Evolutionary conservation across 64 coral and sea anemone species (phyloP), one percentile per base, ranked within the genome.

Genomic region (Catalaphyllia jardinei): DNA sequence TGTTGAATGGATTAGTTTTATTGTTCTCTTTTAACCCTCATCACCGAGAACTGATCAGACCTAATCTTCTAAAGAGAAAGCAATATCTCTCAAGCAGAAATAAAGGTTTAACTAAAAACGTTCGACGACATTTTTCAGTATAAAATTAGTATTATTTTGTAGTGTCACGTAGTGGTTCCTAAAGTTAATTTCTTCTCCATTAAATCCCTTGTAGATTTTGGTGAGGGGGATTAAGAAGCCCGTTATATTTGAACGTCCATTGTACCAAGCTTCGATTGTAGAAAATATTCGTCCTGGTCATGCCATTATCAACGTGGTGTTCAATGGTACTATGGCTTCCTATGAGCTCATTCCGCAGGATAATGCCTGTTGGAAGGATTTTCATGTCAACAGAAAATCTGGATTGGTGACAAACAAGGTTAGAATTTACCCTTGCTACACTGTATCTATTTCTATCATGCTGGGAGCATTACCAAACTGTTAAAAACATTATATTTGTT

Each of bases 351-450:
- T 93, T 10, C 39, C 91, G 4, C 73, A 74, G 54, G 86, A 62
- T 10, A 89, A 69, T 35, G 72, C 76, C 12, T 96, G 95, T n/a
- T 88, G 95, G 91, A 90, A 83, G 18, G 22, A 81, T 15, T 96
- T 96, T 79, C 59, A 87, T 14, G 67, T 96, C n/a, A 88, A 91
- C 31, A 60, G 91, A 22, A 83, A 93, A 79, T 90, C 78, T 91
- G 95, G 95, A 1, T 59, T 93, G 3, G 61, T 96, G 31, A 91
- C 79, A 49, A 96, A 93, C 72, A 93, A 96, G 95, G 95, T 96
- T 85, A 30, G 29, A 16, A 69, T 69, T 27, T 16, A 57, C 22
- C 5, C 2, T 69, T 69, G 20, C 25, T 69, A 69, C 10, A 10
- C 22, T 25, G 22, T 28, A 25, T 1, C 0, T 69, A n/a, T 27